These are phyloP conservation scores for Nerophis ophidion DNA, from an alignment of 2,113 vertebrate species.

Conservation along the genomic window DNA sequence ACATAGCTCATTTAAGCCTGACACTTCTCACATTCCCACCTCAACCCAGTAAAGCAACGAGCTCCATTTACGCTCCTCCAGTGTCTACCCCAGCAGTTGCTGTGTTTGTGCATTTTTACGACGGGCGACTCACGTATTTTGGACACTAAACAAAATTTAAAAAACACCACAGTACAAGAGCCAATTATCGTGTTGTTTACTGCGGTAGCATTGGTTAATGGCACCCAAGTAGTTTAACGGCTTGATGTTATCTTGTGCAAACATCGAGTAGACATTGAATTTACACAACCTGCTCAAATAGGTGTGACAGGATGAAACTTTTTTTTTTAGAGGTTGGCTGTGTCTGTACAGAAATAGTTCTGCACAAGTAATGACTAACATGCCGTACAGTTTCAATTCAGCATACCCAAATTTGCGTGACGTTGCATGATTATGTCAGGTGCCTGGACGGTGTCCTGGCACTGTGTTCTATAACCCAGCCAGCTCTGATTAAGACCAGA, in stretches of 20 bases:
- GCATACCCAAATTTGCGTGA: slow-evolving; percentile 34
- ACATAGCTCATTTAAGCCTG: slow-evolving; percentile 51
- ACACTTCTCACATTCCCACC: slow-evolving; percentile 69
- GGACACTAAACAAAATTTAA: slow-evolving; percentile 24
- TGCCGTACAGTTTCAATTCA: slow-evolving; percentile 18
- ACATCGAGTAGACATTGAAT: background rate
- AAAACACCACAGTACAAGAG: background rate
- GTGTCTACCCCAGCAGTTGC: slow-evolving; percentile 60
- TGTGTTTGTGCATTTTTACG: slow-evolving; percentile 70
- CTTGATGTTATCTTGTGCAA: background rate
- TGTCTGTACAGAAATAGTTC: background rate
- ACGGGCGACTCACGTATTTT: slow-evolving; percentile 35
- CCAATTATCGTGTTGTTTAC: background rate
- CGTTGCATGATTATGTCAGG: slow-evolving; percentile 33
- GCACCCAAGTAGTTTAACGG: background rate
- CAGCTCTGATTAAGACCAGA: slow-evolving; percentile 30
- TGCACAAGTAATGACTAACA: background rate
- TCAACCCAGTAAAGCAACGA: slow-evolving; percentile 66
- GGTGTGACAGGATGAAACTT: background rate
- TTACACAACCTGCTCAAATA: slow-evolving; percentile 5
- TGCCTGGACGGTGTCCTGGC: slow-evolving; percentile 37
- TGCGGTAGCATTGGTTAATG: background rate
- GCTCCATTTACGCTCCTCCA: slow-evolving; percentile 65
- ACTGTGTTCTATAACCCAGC: slow-evolving; percentile 42
- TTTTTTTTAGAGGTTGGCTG: background rate